phyloP scores from a whole-genome alignment of 2,888 invertebrate species.

The Siphlonurus alternatus region DNA sequence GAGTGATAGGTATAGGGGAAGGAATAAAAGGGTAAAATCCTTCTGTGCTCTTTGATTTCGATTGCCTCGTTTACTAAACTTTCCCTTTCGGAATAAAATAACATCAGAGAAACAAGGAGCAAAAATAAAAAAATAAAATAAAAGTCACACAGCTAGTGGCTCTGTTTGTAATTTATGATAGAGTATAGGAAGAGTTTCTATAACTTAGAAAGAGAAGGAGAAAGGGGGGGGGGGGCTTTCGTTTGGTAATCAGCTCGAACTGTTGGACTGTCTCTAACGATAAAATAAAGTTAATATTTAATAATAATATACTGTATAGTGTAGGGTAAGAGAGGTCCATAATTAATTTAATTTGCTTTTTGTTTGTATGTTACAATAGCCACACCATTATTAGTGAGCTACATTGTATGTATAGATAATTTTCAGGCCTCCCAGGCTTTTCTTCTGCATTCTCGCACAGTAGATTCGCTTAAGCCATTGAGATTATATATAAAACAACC shows the following conservation, averaged over 20 bases:
- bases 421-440: neutral
- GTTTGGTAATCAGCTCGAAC: neutral
- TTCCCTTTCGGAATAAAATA: neutral
- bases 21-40: neutral
- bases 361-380: neutral
- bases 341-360: neutral
- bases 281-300: neutral
- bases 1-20: neutral
- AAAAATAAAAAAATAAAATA: neutral
- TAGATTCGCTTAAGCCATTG: neutral
- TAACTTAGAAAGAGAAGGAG: slow-evolving; percentile 8
- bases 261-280: neutral
- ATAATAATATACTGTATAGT: neutral
- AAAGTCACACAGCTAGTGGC: neutral
- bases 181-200: slow-evolving; percentile 3
- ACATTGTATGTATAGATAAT: neutral
- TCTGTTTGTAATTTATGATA: slow-evolving; percentile 4
- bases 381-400: neutral
- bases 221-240: neutral
- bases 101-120: neutral
- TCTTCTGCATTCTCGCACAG: neutral
- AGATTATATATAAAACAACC: neutral
- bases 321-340: no score
- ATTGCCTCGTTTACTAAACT: neutral
- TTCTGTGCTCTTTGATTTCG: neutral